phyloP scores from a whole-genome alignment of 2,113 vertebrate species.

The Lycaon pictus region DNA sequence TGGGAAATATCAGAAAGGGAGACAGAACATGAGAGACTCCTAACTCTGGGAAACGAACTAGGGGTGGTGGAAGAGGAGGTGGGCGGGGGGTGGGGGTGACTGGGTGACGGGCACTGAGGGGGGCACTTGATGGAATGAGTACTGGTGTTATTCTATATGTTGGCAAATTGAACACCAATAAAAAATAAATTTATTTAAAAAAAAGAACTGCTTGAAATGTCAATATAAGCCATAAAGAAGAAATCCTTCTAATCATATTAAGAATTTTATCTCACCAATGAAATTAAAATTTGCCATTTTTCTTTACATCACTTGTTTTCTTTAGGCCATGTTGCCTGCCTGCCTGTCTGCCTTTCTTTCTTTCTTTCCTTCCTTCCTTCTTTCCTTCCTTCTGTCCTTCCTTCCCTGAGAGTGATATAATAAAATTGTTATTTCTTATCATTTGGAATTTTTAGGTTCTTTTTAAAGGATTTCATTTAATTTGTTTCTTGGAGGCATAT shows the following conservation, averaged over 20 bases:
- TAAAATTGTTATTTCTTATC: background rate
- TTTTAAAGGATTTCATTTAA: background rate
- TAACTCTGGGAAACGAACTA: too few relatives aligned
- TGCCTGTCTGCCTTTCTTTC: too few relatives aligned
- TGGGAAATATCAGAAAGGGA: too few relatives aligned
- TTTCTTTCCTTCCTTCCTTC: too few relatives aligned
- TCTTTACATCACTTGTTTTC: background rate
- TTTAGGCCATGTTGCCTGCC: background rate
- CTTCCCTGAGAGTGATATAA: background rate
- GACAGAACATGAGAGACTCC: too few relatives aligned
- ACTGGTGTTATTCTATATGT: too few relatives aligned
- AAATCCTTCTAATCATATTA: background rate
- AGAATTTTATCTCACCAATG: slow-evolving; percentile 13
- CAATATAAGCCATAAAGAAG: background rate
- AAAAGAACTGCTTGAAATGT: background rate
- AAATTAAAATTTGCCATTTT: slow-evolving; percentile 42
- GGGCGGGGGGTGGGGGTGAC: too few relatives aligned
- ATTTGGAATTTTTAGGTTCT: background rate
- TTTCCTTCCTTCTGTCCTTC: background rate
- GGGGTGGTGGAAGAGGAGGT: too few relatives aligned
- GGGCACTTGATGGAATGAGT: too few relatives aligned
- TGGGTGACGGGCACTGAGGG: too few relatives aligned
- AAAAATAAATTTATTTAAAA: too few relatives aligned
- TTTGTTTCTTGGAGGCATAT: background rate
- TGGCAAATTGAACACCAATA: too few relatives aligned